These are phyloP conservation scores for Apostichopus californicus DNA, from an alignment of 35 echinoderm and acorn worm species.

Conservation along the genomic window DNA sequence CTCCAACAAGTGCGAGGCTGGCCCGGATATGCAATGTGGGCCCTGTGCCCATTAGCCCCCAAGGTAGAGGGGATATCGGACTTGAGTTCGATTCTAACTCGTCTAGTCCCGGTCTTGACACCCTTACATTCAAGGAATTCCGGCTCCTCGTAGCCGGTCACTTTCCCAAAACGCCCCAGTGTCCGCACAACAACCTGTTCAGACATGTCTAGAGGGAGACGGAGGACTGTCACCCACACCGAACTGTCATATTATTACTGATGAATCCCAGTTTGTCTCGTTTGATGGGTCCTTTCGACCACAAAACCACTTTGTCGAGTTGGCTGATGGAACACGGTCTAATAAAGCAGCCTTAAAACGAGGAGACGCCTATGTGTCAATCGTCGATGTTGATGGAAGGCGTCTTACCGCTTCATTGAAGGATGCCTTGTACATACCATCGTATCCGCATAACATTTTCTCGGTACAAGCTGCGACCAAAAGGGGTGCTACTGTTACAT, in stretches of 20 bases:
- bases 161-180: too few species aligned
- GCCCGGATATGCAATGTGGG: too few species aligned
- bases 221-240: too few species aligned
- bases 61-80: too few species aligned
- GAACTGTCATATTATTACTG: neutral
- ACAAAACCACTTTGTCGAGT: slow-evolving; percentile 53
- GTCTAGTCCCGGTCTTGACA: too few species aligned
- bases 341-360: slow-evolving; percentile 17
- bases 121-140: too few species aligned
- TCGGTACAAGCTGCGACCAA: slow-evolving; percentile 34
- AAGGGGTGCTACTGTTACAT: slow-evolving; percentile 4
- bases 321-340: slow-evolving; percentile 33
- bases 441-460: slow-evolving; percentile 22
- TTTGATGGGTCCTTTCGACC: neutral
- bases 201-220: too few species aligned
- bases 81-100: too few species aligned
- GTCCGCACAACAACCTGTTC: too few species aligned
- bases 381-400: slow-evolving; percentile 38
- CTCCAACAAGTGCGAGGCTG: too few species aligned
- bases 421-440: slow-evolving; percentile 39
- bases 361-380: neutral
- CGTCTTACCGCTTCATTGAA: neutral
- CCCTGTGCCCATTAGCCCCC: too few species aligned
- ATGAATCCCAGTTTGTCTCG: neutral
- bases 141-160: too few species aligned